Evolutionary conservation across 2,888 invertebrate genomes (phyloP).

Genomic region (Cristatella mucedo): DNA sequence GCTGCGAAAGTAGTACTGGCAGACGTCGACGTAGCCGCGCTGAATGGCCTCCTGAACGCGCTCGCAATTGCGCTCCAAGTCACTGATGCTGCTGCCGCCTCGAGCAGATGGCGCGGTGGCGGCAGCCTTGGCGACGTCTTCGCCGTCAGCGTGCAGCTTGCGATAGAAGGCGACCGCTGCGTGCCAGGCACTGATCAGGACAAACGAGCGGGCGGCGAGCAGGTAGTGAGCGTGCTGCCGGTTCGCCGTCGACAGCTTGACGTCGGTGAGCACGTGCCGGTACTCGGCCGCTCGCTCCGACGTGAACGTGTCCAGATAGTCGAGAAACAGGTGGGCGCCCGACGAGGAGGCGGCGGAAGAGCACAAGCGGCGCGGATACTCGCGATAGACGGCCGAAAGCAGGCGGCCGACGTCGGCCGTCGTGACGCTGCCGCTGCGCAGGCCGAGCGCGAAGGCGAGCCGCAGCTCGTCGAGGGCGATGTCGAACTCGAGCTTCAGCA

Average conservation of each 20-base stretch:
- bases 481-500: slow-evolving; percentile 29
- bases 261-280: slow-evolving; percentile 29
- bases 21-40: slow-evolving; percentile 28
- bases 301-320: slow-evolving; percentile 28
- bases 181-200: slow-evolving; percentile 31
- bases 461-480: slow-evolving; percentile 28
- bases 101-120: slow-evolving; percentile 2
- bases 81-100: slow-evolving; percentile 12
- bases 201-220: slow-evolving; percentile 29
- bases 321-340: slow-evolving; percentile 27
- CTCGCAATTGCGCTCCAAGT: neutral
- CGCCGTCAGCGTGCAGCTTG: slow-evolving; percentile 9
- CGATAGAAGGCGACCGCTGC: slow-evolving; percentile 32
- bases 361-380: slow-evolving; percentile 26
- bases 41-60: slow-evolving; percentile 2
- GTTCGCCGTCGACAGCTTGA: slow-evolving; percentile 28
- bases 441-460: slow-evolving; percentile 29
- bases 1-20: slow-evolving; percentile 26
- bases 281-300: slow-evolving; percentile 25
- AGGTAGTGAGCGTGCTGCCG: slow-evolving; percentile 34
- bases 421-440: slow-evolving; percentile 20
- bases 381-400: slow-evolving; percentile 27
- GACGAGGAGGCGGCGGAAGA: slow-evolving; percentile 17
- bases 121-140: neutral
- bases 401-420: slow-evolving; percentile 23